Base-by-base conservation (phyloP, 2,113 vertebrate species). In the Peromyscus californicus region DNA sequence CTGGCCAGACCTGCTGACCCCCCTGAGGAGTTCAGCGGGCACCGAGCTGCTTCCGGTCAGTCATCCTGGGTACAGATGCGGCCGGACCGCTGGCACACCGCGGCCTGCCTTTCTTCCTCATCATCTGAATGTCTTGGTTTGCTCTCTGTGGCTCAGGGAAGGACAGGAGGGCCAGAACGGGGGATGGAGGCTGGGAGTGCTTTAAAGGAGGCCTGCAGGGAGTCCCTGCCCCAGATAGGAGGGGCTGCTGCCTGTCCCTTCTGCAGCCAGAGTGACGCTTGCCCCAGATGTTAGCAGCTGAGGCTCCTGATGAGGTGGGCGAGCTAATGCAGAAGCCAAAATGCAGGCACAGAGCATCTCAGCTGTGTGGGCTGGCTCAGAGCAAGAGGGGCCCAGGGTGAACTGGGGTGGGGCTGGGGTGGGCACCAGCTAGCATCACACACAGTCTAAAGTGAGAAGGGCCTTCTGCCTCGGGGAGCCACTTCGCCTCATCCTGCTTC, bases 81-180 rank as follows among this genome's bases (percentile, higher is more conserved):
- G 82, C 85, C 76, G 13, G 76, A 33, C 26, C 5, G 33, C 91
- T 78, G n/a, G 72, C 80, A 45, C 3, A 8, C 24, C 9, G 57
- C 59, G 48, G 75, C 72, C 96, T 48, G 45, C 63, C 65, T 90
- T 96, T 70, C 72, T 74, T 63, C 63, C 5, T 61, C 26, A 86
- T 94, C 85, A 78, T 72, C 6, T 13, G n/a, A 75, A 86, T 42
- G 48, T 59, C 94, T 72, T 89, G 57, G 59, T 45, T 95, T 96
- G 92, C 61, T 94, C 76, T 97, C 78, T 92, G 74, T 83, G 91
- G 69, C 83, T 74, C 85, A 61, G 51, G 89, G 89, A 92, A 88
- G 88, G 95, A 65, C 59, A 90, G 59, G 78, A 45, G 94, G 89
- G 5, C 48, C 69, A 87, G 90, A 84, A 33, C 65, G 74, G 61